Percentiles rank a stretch among this genome's conserved stretches.
phyloP scores from a whole-genome alignment of 2,888 invertebrate genomes.

The Spicauda simplicius region DNA sequence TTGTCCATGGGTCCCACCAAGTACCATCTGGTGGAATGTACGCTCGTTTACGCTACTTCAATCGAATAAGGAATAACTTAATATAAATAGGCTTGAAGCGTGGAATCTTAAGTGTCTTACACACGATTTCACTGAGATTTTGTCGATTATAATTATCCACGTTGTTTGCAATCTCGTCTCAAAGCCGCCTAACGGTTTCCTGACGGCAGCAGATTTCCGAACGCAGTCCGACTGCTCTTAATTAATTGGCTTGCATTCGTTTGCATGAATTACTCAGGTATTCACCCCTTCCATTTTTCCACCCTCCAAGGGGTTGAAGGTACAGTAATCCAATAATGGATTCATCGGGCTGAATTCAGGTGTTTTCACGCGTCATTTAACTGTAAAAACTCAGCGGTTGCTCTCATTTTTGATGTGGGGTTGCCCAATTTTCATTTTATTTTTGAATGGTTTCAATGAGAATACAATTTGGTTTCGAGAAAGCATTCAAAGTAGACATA shows the following conservation, averaged over 20 bases:
- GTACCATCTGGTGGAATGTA: too few relatives aligned
- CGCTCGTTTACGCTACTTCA: too few relatives aligned
- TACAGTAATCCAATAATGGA: constrained; percentile 38
- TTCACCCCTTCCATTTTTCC: constrained; percentile 49
- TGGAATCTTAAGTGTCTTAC: too few relatives aligned
- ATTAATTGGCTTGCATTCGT: constrained; percentile 84
- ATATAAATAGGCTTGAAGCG: too few relatives aligned
- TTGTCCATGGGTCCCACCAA: too few relatives aligned
- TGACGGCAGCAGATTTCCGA: constrained; percentile 71
- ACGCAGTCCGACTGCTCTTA: constrained; percentile 70
- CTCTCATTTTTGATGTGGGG: constrained; percentile 21
- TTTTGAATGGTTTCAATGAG: not conserved
- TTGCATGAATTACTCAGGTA: constrained; percentile 83
- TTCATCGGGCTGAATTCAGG: constrained; percentile 26
- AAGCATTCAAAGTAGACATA: too few relatives aligned
- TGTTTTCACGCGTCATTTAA: constrained; percentile 32
- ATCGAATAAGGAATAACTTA: too few relatives aligned
- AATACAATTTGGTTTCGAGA: not conserved
- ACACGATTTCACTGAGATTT: too few relatives aligned
- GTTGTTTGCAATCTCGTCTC: constrained; percentile 41
- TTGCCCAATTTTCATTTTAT: not conserved
- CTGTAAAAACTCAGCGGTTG: constrained; percentile 15
- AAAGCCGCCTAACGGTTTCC: constrained; percentile 50
- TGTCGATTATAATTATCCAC: too few relatives aligned
- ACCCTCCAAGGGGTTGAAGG: constrained; percentile 45